These are phyloP conservation scores for Sebastes hubbsi DNA, from an alignment of 2,797 vertebrate genomes.

Conservation along the genomic window DNA sequence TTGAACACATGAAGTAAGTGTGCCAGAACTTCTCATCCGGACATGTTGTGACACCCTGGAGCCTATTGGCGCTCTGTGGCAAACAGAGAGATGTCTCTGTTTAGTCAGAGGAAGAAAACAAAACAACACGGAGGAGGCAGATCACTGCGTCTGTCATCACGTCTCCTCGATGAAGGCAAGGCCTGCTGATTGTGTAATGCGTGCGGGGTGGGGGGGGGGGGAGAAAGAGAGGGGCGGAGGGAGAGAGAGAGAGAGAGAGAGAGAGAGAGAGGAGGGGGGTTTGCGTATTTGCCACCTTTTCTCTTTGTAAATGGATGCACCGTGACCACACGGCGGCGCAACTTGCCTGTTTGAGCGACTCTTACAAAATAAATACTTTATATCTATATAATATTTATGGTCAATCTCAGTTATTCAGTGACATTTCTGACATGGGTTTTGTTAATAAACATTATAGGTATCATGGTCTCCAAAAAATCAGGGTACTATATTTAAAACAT, in stretches of 20 bases:
- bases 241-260: too few relatives aligned
- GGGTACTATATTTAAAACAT: background rate
- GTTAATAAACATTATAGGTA: background rate
- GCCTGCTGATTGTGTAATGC: conserved; percentile 40
- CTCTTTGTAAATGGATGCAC: background rate
- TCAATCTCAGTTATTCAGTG: background rate
- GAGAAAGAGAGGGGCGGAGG: too few relatives aligned
- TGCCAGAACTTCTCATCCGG: background rate
- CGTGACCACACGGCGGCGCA: conserved; percentile 74
- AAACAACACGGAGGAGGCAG: conserved; percentile 45
- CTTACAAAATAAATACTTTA: background rate
- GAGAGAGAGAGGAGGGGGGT: background rate
- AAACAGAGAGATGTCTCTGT: conserved; percentile 34
- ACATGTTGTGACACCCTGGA: conserved; percentile 25
- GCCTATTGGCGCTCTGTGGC: conserved; percentile 17
- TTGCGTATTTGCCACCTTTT: background rate
- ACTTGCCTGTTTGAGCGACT: conserved; percentile 26
- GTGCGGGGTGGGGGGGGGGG: background rate
- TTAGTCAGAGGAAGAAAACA: conserved; percentile 56
- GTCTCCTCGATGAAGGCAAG: conserved; percentile 14
- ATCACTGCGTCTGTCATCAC: conserved; percentile 62
- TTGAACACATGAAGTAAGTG: background rate
- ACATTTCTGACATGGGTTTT: background rate
- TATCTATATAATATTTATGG: background rate
- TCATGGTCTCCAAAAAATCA: background rate